Base-by-base conservation (phyloP, 2,113 vertebrate species). In the Poeciliopsis turrubarensis region DNA sequence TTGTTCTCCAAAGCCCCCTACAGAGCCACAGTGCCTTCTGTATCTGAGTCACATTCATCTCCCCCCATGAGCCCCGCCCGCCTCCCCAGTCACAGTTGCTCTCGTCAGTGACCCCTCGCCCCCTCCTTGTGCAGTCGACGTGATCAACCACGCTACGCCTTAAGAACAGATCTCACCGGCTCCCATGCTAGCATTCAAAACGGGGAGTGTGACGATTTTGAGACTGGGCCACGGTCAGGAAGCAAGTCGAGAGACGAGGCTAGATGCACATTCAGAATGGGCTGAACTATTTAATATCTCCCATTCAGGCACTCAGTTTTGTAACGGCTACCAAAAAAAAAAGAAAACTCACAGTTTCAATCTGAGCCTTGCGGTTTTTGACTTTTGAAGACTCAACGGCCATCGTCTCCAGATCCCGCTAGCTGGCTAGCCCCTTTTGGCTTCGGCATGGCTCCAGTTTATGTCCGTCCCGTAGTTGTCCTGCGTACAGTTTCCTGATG, bases 11-110 rank as follows among this genome's bases (percentile, higher is more conserved):
- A 25, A 60, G 65, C 61, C 82, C 86, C 86, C 76, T 89, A 85
- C 89, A 92, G 93, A 92, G 91, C 93, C 94, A 87, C 93, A 95
- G 94, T 95, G 94, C 93, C 94, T 95, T 95, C 90, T 95, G 93
- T 92, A 90, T 88, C 92, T 67, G 74, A 93, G 86, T 90, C 88
- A 86, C 83, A 85, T 82, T 75, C 41, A 60, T 89, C 84, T 85
- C 68, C 68, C 70, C 34, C 34, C 34, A 37, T 37, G 10, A 37
- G 10, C 34, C 34, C 34, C 10, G 34, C 10, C 9, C 34, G 14
- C 72, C 72, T 69, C 63, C 57, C 72, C 25, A 0, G 37, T 39
- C 57, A 66, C 44, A 30, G 30, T 60, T 62, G 8, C 62, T 81
- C 63, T 77, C 15, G 4, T 68, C 12, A 1, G 8, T 62, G 22